Evolutionary conservation across 2,888 invertebrate species (phyloP), one percentile per base, ranked within the genome.

Genomic region (Phyto melanocephala): DNA sequence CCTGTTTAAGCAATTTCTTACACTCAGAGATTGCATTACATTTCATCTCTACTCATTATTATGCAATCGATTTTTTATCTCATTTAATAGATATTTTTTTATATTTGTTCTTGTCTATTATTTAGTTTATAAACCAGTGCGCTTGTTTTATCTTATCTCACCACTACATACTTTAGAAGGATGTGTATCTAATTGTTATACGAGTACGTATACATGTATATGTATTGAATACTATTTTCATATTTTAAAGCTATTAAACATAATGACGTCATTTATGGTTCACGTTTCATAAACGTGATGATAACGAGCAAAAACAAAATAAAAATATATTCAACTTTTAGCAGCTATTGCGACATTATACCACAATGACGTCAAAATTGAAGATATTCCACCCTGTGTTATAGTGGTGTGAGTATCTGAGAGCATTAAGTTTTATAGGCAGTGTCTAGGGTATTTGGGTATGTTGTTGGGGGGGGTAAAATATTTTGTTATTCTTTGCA

Each of bases 281-380:
- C 82, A 82, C 79, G 82, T 67, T 79, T 28, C 4, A 6, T 35
- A 54, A 82, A 67, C 82, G 82, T 82, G 82, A 65, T 79, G 71
- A 54, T 47, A n/a, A n/a, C 28, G 22, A 24, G 11, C 28, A 3
- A 28, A 28, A 3, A 5, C 6, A 3, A 28, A 28, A 28, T 3
- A 42, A 24, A 20, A 4, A n/a, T 45, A 8, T 24, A 71, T 75
- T 65, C 65, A 71, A 68, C 63, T 45, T 54, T 33, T n/a, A 17
- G 10, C 7, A 28, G 11, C 13, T 5, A 5, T 42, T 5, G 24
- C 2, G 11, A 15, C 6, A 5, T 6, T 78, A 33, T 20, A 81
- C 58, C 82, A 79, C 33, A 58, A 60, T 79, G 82, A 82, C 79
- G 82, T 82, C 60, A 75, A 60, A 2, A 5, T 28, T 3, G 2